A percentile compares a stretch with the other conserved stretches of the same genome.
These are phyloP conservation scores for Trachelus troglodyta DNA, from an alignment of 2,888 invertebrate genomes.

Conservation along the genomic window DNA sequence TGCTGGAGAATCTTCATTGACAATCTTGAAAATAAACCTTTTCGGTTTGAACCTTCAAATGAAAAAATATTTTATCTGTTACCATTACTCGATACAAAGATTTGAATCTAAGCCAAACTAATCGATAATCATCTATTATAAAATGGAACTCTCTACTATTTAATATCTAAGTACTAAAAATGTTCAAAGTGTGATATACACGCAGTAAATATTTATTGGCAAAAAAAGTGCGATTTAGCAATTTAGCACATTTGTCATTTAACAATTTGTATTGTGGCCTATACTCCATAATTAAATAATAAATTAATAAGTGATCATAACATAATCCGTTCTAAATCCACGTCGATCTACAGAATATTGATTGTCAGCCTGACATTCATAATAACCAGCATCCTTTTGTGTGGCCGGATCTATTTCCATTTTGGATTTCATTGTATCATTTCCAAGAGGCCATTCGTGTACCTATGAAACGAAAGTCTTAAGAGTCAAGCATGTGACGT, in stretches of 20 bases:
- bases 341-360: conserved; percentile 77
- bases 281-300: conserved; percentile 10
- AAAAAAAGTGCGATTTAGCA: background rate
- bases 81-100: background rate
- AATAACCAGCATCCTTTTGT: conserved; percentile 78
- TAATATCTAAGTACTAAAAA: background rate
- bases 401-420: conserved; percentile 81
- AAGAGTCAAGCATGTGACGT: background rate
- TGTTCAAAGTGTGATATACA: conserved; percentile 10
- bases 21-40: conserved; percentile 4
- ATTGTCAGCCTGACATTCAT: conserved; percentile 80
- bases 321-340: conserved; percentile 76
- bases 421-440: conserved; percentile 76
- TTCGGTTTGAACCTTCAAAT: conserved; percentile 9
- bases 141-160: background rate
- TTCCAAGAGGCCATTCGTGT: conserved; percentile 76
- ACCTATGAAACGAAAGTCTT: conserved; percentile 59
- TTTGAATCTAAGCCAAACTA: conserved; percentile 15
- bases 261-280: conserved; percentile 13
- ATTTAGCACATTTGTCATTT: conserved; percentile 7
- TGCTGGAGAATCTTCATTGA: background rate
- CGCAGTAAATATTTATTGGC: conserved; percentile 3
- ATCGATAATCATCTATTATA: background rate
- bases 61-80: conserved; percentile 15
- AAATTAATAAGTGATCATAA: conserved; percentile 68